Evolutionary conservation across 2,888 invertebrate genomes (phyloP).

Genomic region (Drosophila atroscutellata): DNA sequence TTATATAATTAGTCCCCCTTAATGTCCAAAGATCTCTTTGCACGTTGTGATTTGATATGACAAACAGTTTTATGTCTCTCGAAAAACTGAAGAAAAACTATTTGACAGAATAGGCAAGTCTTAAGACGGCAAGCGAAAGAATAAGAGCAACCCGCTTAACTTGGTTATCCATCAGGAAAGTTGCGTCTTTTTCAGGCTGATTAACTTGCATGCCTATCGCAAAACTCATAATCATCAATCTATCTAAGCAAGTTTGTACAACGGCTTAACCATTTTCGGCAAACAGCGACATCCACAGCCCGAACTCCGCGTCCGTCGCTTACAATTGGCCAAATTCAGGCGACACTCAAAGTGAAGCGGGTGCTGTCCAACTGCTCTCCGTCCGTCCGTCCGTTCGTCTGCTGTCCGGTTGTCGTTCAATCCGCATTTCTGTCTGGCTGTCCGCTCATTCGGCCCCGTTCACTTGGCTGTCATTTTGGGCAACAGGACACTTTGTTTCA

Average conservation of each 20-base stretch:
- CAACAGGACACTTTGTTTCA: constrained; percentile 74
- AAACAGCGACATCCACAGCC: constrained; percentile 11
- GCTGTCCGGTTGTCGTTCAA: background rate
- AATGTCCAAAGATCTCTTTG: background rate
- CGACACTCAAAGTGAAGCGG: constrained; percentile 26
- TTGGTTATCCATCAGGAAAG: constrained; percentile 41
- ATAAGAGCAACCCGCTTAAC: constrained; percentile 28
- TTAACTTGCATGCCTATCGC: constrained; percentile 53
- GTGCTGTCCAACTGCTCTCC: constrained; percentile 1
- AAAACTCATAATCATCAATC: constrained; percentile 62
- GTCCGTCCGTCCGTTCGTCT: background rate
- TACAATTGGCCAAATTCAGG: constrained; percentile 42
- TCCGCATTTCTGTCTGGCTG: constrained; percentile 8
- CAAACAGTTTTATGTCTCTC: background rate
- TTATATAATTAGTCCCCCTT: background rate
- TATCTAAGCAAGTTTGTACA: constrained; percentile 50
- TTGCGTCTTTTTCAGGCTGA: constrained; percentile 52
- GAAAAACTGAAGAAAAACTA: background rate
- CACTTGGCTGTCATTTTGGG: constrained; percentile 53
- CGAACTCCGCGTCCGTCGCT: constrained; percentile 13
- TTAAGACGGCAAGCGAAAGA: background rate
- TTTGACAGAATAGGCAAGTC: background rate
- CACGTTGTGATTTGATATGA: constrained; percentile 10
- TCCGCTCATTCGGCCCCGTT: constrained; percentile 6
- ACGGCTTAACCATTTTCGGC: constrained; percentile 47